A percentile compares a stretch with the other conserved stretches of the same genome.
Evolutionary conservation across 2,888 invertebrate genomes (phyloP).

Genomic region (Cynaeus angustus): DNA sequence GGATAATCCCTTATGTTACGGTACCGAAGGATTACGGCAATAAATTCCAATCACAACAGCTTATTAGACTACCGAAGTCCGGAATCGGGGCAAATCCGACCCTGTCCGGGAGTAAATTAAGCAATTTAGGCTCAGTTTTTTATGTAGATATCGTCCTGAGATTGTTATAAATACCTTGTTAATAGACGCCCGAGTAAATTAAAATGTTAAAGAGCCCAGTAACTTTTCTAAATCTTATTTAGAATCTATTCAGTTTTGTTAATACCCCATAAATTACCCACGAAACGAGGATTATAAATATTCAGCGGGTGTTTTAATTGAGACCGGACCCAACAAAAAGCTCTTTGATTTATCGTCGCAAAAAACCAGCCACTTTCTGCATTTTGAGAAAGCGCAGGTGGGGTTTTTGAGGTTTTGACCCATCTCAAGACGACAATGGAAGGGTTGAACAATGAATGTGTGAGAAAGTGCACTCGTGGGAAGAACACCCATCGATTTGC

Average conservation of each 20-base stretch:
- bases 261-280: conserved; percentile 54
- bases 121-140: conserved; percentile 45
- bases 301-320: conserved; percentile 55
- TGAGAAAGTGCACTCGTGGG: conserved; percentile 17
- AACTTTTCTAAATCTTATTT: conserved; percentile 52
- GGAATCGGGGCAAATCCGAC: conserved; percentile 19
- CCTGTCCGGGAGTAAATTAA: conserved; percentile 41
- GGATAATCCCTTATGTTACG: conserved; percentile 30
- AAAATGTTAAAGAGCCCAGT: conserved; percentile 53
- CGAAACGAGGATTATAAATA: conserved; percentile 56
- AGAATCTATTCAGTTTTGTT: conserved; percentile 51
- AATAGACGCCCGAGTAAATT: conserved; percentile 52
- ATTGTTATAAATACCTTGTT: conserved; percentile 49
- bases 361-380: conserved; percentile 15
- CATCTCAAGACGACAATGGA: conserved; percentile 1
- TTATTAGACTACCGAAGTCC: conserved; percentile 21
- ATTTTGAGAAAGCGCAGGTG: conserved; percentile 18
- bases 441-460: conserved; percentile 6
- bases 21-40: conserved; percentile 37
- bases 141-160: conserved; percentile 39
- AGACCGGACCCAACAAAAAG: conserved; percentile 18
- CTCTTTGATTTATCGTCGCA: conserved; percentile 46
- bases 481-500: conserved; percentile 30
- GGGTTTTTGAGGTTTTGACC: background rate
- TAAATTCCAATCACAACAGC: conserved; percentile 46